Percentiles rank a stretch among this genome's conserved stretches.
Evolutionary conservation across 2,797 vertebrate genomes (phyloP).

Genomic region (Lycodopsis pacificus): DNA sequence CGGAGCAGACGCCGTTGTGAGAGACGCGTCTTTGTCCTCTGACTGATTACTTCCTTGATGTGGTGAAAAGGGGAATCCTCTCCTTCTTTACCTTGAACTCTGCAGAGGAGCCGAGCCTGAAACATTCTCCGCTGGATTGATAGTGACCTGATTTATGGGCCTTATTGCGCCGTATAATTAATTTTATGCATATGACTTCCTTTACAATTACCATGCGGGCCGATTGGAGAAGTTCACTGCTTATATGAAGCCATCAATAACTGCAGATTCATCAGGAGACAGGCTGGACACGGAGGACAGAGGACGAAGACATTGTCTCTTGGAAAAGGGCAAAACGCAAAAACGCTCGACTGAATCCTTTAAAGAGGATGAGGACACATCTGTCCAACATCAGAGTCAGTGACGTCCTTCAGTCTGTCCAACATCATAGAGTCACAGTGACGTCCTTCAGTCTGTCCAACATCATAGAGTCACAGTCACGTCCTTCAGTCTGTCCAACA

Average conservation of each 20-base stretch:
- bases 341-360: background rate
- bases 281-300: conserved; percentile 62
- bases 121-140: conserved; percentile 87
- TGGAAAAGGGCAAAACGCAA: background rate
- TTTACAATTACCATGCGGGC: conserved; percentile 90
- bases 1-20: conserved; percentile 30
- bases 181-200: conserved; percentile 98
- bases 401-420: background rate
- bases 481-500: too few species aligned
- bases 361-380: background rate
- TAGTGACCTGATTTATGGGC: conserved; percentile 94
- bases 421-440: too few species aligned
- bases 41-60: conserved; percentile 78
- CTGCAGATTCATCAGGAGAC: conserved; percentile 79
- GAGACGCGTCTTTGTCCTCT: conserved; percentile 61
- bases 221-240: conserved; percentile 91
- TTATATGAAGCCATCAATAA: conserved; percentile 90
- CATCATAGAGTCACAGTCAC: too few species aligned
- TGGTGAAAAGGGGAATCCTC: conserved; percentile 65
- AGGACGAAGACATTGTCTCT: conserved; percentile 18
- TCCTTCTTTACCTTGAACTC: conserved; percentile 81
- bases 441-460: too few species aligned
- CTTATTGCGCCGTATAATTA: conserved; percentile 90
- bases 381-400: background rate
- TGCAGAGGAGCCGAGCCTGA: conserved; percentile 81